Percentiles rank a stretch among this genome's conserved stretches.
phyloP scores from a whole-genome alignment of 2,113 vertebrate species.

The Pogona vitticeps region DNA sequence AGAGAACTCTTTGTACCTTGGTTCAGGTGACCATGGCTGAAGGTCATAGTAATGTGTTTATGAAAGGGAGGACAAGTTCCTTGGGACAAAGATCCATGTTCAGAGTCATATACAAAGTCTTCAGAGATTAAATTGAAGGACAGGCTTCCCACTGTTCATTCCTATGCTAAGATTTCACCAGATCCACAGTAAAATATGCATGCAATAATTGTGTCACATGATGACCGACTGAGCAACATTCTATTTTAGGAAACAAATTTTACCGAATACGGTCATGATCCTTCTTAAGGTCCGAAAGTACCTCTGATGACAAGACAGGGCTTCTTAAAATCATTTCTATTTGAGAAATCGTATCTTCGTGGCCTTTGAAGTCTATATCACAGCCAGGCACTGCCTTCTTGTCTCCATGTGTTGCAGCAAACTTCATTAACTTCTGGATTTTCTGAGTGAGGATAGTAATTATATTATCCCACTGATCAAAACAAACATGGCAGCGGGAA shows the following conservation, averaged over 20 bases:
- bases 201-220: neutral
- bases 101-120: neutral
- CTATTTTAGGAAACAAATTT: conserved; percentile 18
- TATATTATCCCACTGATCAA: conserved; percentile 73
- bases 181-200: neutral
- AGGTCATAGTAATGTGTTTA: neutral
- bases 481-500: conserved; percentile 81
- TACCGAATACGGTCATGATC: conserved; percentile 74
- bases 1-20: no score
- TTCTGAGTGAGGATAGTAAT: conserved; percentile 71
- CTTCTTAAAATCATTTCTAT: conserved; percentile 69
- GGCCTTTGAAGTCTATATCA: conserved; percentile 59
- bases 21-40: neutral
- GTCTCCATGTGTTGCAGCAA: conserved; percentile 63
- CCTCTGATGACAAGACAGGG: conserved; percentile 58
- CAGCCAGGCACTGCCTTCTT: conserved; percentile 61
- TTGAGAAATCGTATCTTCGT: conserved; percentile 72
- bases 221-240: neutral
- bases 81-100: neutral
- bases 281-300: conserved; percentile 72
- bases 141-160: neutral
- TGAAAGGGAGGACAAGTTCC: neutral
- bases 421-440: conserved; percentile 72
- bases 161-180: neutral
- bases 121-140: neutral